These are phyloP conservation scores for Rachycentron canadum DNA, from an alignment of 2,797 vertebrate species.

Conservation along the genomic window DNA sequence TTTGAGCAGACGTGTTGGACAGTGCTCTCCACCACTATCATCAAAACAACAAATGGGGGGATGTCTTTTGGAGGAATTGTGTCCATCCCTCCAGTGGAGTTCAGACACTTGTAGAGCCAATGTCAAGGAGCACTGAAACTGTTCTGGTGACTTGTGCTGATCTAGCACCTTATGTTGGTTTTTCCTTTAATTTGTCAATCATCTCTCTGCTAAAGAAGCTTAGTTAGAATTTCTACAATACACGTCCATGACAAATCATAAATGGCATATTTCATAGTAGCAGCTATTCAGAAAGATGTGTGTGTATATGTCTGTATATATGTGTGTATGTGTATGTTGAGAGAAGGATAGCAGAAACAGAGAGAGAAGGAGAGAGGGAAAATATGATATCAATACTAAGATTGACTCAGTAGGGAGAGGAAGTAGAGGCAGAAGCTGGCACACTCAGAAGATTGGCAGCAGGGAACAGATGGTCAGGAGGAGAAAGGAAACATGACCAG, in stretches of 20 bases:
- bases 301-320: background rate
- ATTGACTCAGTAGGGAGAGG: conserved; percentile 70
- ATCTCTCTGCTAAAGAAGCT: background rate
- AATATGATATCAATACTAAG: conserved; percentile 75
- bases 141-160: too few relatives aligned
- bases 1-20: too few relatives aligned
- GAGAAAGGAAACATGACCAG: conserved; percentile 83
- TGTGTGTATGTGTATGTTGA: conserved; percentile 5
- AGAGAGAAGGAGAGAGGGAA: conserved; percentile 36
- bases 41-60: too few relatives aligned
- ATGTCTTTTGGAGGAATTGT: too few relatives aligned
- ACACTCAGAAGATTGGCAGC: conserved; percentile 82
- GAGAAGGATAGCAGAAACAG: conserved; percentile 26
- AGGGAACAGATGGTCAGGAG: conserved; percentile 86
- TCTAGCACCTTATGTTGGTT: too few relatives aligned
- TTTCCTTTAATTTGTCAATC: too few relatives aligned
- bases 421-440: conserved; percentile 77
- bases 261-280: background rate
- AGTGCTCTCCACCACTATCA: too few relatives aligned
- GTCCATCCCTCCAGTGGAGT: too few relatives aligned
- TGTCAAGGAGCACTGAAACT: too few relatives aligned
- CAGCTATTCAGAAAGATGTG: background rate
- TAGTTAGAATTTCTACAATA: background rate
- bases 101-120: too few relatives aligned
- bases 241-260: conserved; percentile 12